Base-by-base conservation (phyloP, 2,888 invertebrate species). In the Norana najaformis region DNA sequence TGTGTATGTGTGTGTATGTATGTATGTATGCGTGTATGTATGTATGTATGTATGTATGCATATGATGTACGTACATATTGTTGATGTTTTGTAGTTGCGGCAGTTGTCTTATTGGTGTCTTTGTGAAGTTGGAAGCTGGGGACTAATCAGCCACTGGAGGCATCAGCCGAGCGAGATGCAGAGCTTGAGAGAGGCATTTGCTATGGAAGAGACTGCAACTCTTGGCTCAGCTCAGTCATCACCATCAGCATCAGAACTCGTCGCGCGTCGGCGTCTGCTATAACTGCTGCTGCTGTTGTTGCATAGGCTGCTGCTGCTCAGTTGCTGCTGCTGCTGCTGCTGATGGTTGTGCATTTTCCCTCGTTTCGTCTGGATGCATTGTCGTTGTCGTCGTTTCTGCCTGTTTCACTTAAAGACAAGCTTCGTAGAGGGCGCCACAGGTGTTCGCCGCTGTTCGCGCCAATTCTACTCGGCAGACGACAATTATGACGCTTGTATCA, bases 371-470 rank as follows among this genome's bases (percentile, higher is more conserved):
- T 69, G 69, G 69, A 69, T 69, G 69, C 30, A 69, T 69, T n/a
- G 30, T 47, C 47, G 4, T 47, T 20, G 18, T 69, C 69, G 69
- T 69, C 69, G n/a, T 23, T 13, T 5, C n/a, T n/a, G 69, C n/a
- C 69, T n/a, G 69, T 8, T 69, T 69, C 69, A 69, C n/a, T 69
- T n/a, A 13, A 69, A 69, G 69, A n/a, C 69, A n/a, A n/a, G 69
- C 69, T 69, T 69, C 69, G 13, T n/a, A 69, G 69, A 69, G 69
- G 69, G 69, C n/a, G 69, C 69, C 69, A 69, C 69, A 69, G 69
- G 69, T 69, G 69, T n/a, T 69, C 69, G n/a, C n/a, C 69, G 69
- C 69, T n/a, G n/a, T 69, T 69, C 69, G 69, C 69, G 69, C 69
- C 69, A 69, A 8, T 69, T 69, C n/a, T 16, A 8, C n/a, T n/a